Evolutionary conservation across 2,113 vertebrate species (phyloP), one percentile per base, ranked within the genome.

Genomic region (Silurus meridionalis): DNA sequence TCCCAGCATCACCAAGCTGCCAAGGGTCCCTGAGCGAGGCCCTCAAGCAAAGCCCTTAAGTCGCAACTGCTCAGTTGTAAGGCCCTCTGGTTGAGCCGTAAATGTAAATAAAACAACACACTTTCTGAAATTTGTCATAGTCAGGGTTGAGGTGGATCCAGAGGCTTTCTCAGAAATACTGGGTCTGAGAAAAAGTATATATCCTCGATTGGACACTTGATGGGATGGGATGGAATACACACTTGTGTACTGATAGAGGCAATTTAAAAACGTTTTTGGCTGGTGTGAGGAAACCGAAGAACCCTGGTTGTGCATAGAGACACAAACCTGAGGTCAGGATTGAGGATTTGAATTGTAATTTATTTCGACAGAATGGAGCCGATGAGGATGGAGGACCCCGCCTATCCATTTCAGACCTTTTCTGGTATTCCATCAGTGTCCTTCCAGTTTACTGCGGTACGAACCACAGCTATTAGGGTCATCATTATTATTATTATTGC

Each of bases 401-500:
- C 95, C 0, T 97, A 96, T 90, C 95, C 97, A 46, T 99, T 99
- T 89, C 93, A 97, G 48, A 90, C 96, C 2, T 97, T 96, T 89
- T 95, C 97, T 0, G 98, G 98, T 64, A 97, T 99, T 86, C 97
- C 98, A 0, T 95, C 97, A 0, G 15, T 97, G 69, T 97, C 97
- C 0, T 98, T 99, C 85, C 89, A 95, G 74, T 97, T 99, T 90
- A 91, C 84, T 13, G 53, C 58, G 14, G 88, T 90, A 8, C 78
- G 67, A 50, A 58, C 3, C 50, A 15, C 52, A 1, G 21, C 25
- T 4, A 58, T 53, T 25, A 77, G 72, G n/a, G 19, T 50, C 48
- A 48, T 58, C 10, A 23, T 21, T 23, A 37, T 55, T 52, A 5
- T 58, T 37, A 37, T 37, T 37, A 37, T 37, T 37, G 37, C 17